Percentiles rank a stretch among this genome's conserved stretches.
Evolutionary conservation across 2,888 invertebrate species (phyloP).

Genomic region (Calliopum simillimum): DNA sequence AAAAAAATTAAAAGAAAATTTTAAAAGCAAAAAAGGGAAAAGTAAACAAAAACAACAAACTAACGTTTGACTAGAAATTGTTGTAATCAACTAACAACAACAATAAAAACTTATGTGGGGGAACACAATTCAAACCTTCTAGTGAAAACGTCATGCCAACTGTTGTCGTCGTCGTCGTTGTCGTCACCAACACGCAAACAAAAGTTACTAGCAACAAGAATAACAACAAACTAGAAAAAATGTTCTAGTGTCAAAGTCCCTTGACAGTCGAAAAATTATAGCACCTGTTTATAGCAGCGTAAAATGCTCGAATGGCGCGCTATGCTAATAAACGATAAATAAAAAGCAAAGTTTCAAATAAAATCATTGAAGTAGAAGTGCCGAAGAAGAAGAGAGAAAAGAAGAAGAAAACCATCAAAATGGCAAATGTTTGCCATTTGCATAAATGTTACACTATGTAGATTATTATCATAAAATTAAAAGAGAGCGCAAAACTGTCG

Average conservation of each 20-base stretch:
- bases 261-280: slow-evolving; percentile 5
- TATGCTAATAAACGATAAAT: slow-evolving; percentile 13
- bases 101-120: slow-evolving; percentile 32
- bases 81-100: slow-evolving; percentile 52
- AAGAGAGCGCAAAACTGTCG: no score
- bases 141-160: not conserved
- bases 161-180: no score
- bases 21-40: not conserved
- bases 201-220: not conserved
- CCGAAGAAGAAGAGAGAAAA: no score
- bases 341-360: slow-evolving; percentile 3
- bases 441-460: no score
- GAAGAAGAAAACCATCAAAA: no score
- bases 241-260: slow-evolving; percentile 29
- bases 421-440: no score
- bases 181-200: not conserved
- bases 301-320: not conserved
- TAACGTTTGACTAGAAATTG: not conserved
- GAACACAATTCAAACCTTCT: no score
- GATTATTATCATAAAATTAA: no score
- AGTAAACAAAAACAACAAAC: slow-evolving; percentile 6
- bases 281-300: slow-evolving; percentile 24
- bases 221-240: not conserved
- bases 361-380: slow-evolving; percentile 6
- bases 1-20: slow-evolving; percentile 1